Evolutionary conservation across 2,113 vertebrate species (phyloP).

Genomic region (Hydrochoerus hydrochaeris): DNA sequence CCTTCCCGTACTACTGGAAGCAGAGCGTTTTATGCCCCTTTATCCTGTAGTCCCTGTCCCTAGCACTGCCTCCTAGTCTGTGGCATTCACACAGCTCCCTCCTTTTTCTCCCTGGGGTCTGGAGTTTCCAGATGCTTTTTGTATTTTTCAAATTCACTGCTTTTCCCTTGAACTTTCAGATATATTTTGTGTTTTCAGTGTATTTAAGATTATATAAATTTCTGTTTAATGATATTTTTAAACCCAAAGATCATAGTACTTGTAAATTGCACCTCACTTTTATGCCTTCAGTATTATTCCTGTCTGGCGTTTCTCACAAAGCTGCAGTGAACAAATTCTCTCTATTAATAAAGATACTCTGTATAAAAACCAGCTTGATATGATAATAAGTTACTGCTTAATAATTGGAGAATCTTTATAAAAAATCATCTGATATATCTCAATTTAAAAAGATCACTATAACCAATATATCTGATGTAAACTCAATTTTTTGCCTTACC

Average conservation of each 20-base stretch:
- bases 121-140: background rate
- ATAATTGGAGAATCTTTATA: constrained; percentile 38
- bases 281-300: background rate
- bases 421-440: background rate
- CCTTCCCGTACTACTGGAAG: background rate
- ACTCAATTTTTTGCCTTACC: background rate
- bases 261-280: background rate
- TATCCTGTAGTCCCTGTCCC: background rate
- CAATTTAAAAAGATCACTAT: background rate
- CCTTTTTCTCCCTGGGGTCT: background rate
- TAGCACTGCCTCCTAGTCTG: background rate
- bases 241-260: background rate
- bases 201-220: background rate
- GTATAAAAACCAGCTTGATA: constrained; percentile 13
- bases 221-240: constrained; percentile 13
- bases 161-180: background rate
- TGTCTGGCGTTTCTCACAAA: background rate
- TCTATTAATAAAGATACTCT: constrained; percentile 49
- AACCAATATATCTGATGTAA: background rate
- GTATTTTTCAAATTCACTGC: background rate
- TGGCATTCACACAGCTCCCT: background rate
- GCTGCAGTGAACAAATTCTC: background rate
- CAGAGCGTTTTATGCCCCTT: background rate
- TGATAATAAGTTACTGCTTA: background rate
- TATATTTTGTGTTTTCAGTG: background rate